phyloP scores from a whole-genome alignment of 2,113 vertebrate species.

The human (Homo sapiens) region GRCh38 chr9:41559001-41559500 shows the following conservation, averaged over 20 bases:
- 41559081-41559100: not conserved
- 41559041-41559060: not conserved
- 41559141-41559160: not conserved
- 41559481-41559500: not conserved
- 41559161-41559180: not conserved
- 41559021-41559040: not conserved
- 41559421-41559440: not conserved
- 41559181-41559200: not conserved
- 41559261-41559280: not conserved
- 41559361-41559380: not conserved
- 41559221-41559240: not conserved
- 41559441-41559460: not conserved
- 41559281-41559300: not conserved
- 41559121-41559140: not conserved
- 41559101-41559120: not conserved
- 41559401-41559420: not conserved
- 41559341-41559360: not conserved
- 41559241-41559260: not conserved
- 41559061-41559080: not conserved
- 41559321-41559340: not conserved
- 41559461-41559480: not conserved
- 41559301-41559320: not conserved
- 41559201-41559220: not conserved
- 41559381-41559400: not conserved
- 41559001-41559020: not conserved